Evolutionary conservation across 2,888 invertebrate genomes (phyloP).

Genomic region (Hypercompe scribonia): DNA sequence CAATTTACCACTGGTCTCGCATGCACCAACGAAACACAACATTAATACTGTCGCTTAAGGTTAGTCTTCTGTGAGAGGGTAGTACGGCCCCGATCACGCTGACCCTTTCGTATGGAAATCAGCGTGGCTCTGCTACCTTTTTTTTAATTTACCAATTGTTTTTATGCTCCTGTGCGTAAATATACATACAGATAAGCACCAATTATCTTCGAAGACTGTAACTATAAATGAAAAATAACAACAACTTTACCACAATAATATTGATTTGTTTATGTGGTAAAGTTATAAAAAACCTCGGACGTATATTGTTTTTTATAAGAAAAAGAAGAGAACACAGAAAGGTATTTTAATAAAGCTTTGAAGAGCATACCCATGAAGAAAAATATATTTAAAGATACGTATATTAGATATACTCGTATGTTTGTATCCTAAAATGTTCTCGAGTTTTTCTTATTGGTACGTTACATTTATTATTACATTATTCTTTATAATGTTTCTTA

Average conservation of each 20-base stretch:
- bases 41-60: too few species aligned
- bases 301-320: not conserved
- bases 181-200: too few species aligned
- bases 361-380: not conserved
- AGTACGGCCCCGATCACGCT: too few species aligned
- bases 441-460: conserved; percentile 3
- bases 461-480: not conserved
- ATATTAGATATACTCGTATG: not conserved
- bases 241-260: not conserved
- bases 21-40: too few species aligned
- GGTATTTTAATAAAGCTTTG: not conserved
- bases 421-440: not conserved
- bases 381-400: not conserved
- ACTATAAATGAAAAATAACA: not conserved
- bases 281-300: not conserved
- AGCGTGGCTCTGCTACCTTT: too few species aligned
- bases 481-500: not conserved
- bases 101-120: too few species aligned
- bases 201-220: not conserved
- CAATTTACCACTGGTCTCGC: too few species aligned
- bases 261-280: not conserved
- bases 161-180: too few species aligned
- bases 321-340: not conserved
- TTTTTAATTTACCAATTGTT: too few species aligned
- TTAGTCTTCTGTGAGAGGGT: too few species aligned